Evolutionary conservation across 2,113 vertebrate genomes (phyloP), one percentile per base, ranked within the genome.

Genomic region (Sinosuthora webbiana): DNA sequence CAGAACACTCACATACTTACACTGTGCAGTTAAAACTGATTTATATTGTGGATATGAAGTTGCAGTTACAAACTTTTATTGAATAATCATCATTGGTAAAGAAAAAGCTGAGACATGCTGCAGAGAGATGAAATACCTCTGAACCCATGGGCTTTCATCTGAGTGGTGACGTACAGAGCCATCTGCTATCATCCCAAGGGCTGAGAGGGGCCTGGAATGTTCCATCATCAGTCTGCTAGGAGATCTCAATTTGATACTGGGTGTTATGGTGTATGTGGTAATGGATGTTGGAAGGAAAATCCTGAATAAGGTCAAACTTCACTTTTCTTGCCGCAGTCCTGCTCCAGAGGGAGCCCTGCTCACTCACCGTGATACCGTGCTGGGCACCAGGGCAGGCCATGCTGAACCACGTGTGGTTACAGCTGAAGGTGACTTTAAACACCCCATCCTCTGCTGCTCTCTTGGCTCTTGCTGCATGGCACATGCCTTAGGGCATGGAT

Each of bases 11-110:
- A 91, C 83, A 62, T 82, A 64, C 68, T 88, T 56, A 77, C 53
- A 9, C 35, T 57, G 31, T 30, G 55, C 80, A 50, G 76, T 92
- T 88, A 47, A 63, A 65, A 67, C 73, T 93, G 91, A 95, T 96
- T 96, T 97, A 93, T 95, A 87, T 94, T 37, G 81, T 95, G 94
- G 92, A 87, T 83, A 82, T 45, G 76, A 81, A 90, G 77, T 28
- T 92, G 80, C 55, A 78, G 90, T 83, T 96, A 87, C 59, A 63
- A 57, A 75, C 57, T 82, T 95, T 82, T 88, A 89, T 90, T 95
- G 92, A 52, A 71, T 59, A 91, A 39, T 94, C 71, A 20, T 79
- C 78, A 49, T 5, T 55, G 75, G 84, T 90, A 84, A 88, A 88
- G 83, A 78, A 90, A 93, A 91, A 78, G 23, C 79, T 95, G 78